Evolutionary conservation across 2,797 vertebrate genomes (phyloP).

Genomic region (Bradypus variegatus): DNA sequence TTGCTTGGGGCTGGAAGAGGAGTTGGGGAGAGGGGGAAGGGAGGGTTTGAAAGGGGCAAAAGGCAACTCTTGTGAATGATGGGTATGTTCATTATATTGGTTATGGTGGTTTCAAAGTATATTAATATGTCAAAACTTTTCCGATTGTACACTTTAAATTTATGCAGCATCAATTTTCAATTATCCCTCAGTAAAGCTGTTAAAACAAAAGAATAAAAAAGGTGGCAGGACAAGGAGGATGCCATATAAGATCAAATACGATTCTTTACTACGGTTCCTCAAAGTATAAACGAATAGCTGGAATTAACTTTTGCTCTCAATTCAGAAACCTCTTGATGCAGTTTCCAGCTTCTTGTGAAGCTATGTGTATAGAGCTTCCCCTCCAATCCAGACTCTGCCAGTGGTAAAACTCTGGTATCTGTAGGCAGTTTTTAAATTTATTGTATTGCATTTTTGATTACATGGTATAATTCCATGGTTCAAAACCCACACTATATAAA

Average conservation of each 20-base stretch:
- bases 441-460: conserved; percentile 9
- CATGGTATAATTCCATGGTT: background rate
- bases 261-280: background rate
- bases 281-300: background rate
- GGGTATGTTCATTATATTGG: background rate
- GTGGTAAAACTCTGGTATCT: background rate
- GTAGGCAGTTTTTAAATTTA: background rate
- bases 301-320: background rate
- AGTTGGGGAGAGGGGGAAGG: background rate
- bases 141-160: background rate
- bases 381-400: background rate
- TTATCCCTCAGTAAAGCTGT: background rate
- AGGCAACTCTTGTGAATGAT: background rate
- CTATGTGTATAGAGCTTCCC: background rate
- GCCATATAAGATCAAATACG: background rate
- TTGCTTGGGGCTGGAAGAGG: background rate
- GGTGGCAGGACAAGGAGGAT: background rate
- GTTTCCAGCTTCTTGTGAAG: background rate
- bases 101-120: background rate
- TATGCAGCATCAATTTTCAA: background rate
- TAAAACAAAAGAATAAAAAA: background rate
- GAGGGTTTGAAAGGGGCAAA: background rate
- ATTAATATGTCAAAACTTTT: background rate
- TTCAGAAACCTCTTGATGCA: background rate
- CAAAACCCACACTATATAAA: background rate